Evolutionary conservation across 1,140 invertebrate species (phyloP).

Genomic region (Penaeus vannamei): DNA sequence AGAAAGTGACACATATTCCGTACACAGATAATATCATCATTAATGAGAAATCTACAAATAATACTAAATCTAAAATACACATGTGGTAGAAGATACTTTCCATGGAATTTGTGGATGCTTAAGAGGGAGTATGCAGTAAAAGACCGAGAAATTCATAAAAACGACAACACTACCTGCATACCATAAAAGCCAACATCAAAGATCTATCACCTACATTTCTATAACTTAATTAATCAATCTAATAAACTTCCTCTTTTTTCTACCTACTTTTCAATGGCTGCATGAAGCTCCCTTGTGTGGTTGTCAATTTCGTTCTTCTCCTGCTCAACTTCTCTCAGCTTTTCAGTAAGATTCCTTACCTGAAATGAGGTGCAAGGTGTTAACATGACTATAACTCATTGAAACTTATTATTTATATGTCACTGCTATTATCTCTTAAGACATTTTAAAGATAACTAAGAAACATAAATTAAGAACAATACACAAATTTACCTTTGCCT

Average conservation of each 20-base stretch:
- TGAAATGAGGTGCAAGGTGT: not conserved
- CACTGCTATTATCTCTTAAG: not conserved
- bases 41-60: not conserved
- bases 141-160: too few species aligned
- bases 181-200: too few species aligned
- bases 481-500: conserved; percentile 48
- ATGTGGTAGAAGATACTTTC: too few species aligned
- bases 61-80: not conserved
- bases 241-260: too few species aligned
- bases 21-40: not conserved
- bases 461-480: not conserved
- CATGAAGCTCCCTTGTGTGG: conserved; percentile 52
- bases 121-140: too few species aligned
- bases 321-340: conserved; percentile 36
- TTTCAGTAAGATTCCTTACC: conserved; percentile 45
- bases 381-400: not conserved
- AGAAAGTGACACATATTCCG: too few species aligned
- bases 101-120: too few species aligned
- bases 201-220: too few species aligned
- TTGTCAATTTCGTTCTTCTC: conserved; percentile 55
- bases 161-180: too few species aligned
- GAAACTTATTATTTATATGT: not conserved
- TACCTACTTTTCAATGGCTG: conserved; percentile 58
- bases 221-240: too few species aligned
- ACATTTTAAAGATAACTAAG: not conserved